Evolutionary conservation across 2,113 vertebrate species (phyloP), one percentile per base, ranked within the genome.

Genomic region (Dromiciops gliroides): DNA sequence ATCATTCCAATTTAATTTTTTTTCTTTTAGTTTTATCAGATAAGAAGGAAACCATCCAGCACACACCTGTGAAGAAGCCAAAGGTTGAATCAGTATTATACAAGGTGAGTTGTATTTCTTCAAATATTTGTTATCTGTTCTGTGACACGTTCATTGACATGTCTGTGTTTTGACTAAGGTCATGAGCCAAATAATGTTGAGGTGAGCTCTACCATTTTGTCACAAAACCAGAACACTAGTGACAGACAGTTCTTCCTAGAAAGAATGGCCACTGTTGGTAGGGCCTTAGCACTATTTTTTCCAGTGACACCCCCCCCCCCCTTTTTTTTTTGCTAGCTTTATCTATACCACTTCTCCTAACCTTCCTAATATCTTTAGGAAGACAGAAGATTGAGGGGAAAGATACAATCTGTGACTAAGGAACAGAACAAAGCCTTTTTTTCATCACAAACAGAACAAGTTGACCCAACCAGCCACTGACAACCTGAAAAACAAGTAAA

Each of bases 11-110:
- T 97, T 9, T 95, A 37, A 93, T 96, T 95, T 52, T 47, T 95
- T 53, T 53, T 49, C 93, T 95, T 95, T 53, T 97, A 99, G 99
- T 99, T 99, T 98, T 99, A 95, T 99, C 99, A 95, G 99, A 99
- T 94, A 99, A 99, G 97, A 99, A 99, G 98, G 99, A 99, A 89
- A 98, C 98, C 24, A 98, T 99, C 96, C 99, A 99, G 94, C 98
- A 99, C 83, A 96, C 98, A 16, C 98, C 98, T 2, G 91, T 97
- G 48, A 99, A 99, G 98, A 99, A 99, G 98, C 96, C 99, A 97
- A 99, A 99, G 99, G 98, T 99, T 95, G 99, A 99, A 51, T 98
- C 99, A 0, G 97, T 98, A 3, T 97, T 98, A 10, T 99, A 99
- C 95, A 99, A 99, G 99, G 99, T 99, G 98, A 11, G 98, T 95